Conservation (phyloP, 2,797 vertebrate species). For the Triplophysa yarkandensis region DNA sequence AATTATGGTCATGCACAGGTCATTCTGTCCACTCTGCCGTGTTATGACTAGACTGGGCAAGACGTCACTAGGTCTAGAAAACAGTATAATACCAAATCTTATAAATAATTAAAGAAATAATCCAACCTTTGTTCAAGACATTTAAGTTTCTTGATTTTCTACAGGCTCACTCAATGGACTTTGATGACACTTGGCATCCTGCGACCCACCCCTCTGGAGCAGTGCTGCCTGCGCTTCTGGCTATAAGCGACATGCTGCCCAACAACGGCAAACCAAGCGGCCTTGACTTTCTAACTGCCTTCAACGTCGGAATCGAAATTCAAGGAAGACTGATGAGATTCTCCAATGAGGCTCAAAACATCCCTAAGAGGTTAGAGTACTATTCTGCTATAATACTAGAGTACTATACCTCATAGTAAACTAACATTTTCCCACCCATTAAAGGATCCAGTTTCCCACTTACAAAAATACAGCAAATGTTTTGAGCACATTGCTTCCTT, state of each 20-base stretch:
- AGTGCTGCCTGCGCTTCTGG: constrained; percentile 84
- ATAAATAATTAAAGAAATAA: no score
- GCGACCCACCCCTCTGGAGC: constrained; percentile 89
- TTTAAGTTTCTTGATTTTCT: constrained; percentile 2
- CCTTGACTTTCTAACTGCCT: constrained; percentile 82
- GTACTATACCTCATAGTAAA: neutral
- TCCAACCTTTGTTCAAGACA: neutral
- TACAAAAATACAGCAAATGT: constrained; percentile 28
- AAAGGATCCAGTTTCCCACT: no score
- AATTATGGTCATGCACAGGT: neutral
- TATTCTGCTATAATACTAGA: no score
- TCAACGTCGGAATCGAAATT: constrained; percentile 87
- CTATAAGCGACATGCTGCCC: constrained; percentile 84
- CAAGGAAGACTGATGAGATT: constrained; percentile 88
- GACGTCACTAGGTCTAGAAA: neutral
- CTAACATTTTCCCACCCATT: neutral
- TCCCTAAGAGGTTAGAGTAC: constrained; percentile 82
- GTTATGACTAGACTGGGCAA: constrained; percentile 9
- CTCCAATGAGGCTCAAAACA: constrained; percentile 83
- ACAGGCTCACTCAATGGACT: constrained; percentile 91
- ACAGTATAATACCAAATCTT: neutral
- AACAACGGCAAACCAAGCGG: constrained; percentile 75
- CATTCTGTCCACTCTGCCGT: neutral
- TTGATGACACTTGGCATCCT: constrained; percentile 91
- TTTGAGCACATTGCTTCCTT: neutral